Percentiles rank a stretch among this genome's conserved stretches.
Evolutionary conservation across 2,797 vertebrate species (phyloP).

Genomic region (Typhlichthys subterraneus): DNA sequence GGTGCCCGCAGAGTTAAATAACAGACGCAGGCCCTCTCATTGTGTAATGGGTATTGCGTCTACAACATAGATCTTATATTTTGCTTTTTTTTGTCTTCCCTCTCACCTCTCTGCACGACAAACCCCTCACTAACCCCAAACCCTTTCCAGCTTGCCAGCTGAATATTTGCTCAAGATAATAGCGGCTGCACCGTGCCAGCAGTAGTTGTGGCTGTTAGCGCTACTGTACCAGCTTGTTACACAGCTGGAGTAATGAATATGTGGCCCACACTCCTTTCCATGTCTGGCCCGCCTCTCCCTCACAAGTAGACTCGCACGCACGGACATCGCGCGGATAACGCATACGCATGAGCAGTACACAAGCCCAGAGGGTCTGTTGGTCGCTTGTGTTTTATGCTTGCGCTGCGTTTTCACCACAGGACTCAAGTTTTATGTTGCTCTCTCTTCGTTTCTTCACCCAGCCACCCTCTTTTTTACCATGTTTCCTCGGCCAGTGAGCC

Average conservation of each 20-base stretch:
- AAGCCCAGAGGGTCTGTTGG: not conserved
- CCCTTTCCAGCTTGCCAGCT: slow-evolving; percentile 35
- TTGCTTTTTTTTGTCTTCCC: slow-evolving; percentile 16
- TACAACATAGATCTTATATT: slow-evolving; percentile 28
- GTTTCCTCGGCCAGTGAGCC: not conserved
- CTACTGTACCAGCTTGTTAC: slow-evolving; percentile 70
- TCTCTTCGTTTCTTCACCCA: no score
- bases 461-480: not conserved
- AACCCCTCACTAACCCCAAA: not conserved
- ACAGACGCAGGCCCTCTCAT: slow-evolving; percentile 39
- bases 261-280: slow-evolving; percentile 26
- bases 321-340: not conserved
- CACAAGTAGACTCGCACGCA: slow-evolving; percentile 4
- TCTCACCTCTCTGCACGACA: slow-evolving; percentile 20
- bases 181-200: slow-evolving; percentile 57
- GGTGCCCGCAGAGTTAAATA: slow-evolving; percentile 52
- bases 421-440: no score
- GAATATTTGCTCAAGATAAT: slow-evolving; percentile 72
- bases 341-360: not conserved
- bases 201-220: slow-evolving; percentile 66
- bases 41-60: slow-evolving; percentile 55
- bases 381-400: no score
- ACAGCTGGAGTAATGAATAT: slow-evolving; percentile 71
- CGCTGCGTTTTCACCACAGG: no score
- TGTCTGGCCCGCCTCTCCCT: slow-evolving; percentile 24